Evolutionary conservation across 2,113 vertebrate genomes (phyloP), one percentile per base, ranked within the genome.

Genomic region (Antechinus flavipes): DNA sequence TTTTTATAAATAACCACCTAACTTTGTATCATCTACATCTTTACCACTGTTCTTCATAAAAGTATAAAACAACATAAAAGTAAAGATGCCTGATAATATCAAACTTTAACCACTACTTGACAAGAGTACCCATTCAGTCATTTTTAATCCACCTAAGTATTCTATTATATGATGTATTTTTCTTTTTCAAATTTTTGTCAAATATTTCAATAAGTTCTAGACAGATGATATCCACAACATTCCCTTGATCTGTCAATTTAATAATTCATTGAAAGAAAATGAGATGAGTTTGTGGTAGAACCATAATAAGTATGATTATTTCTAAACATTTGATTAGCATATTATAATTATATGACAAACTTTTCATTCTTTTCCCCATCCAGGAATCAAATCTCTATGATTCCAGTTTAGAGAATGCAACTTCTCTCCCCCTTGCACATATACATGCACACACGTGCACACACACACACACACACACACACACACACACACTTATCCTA

Each of bases 351-450:
- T 76, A n/a, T n/a, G 68, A 8, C 0, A n/a, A 76, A n/a, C 91
- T 89, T 90, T 90, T 94, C 93, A 84, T 92, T 84, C 26, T 95
- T 58, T 96, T 92, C 89, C 94, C 97, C 93, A 97, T 93, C 61
- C 30, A 68, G 61, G 35, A 84, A 42, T 84, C 35, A 84, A 84
- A 84, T 42, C 4, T 84, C 6, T 22, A 1, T 68, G 12, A 35
- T 68, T n/a, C 30, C 27, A 68, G 61, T 35, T 68, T 35, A 68
- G 14, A 68, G 30, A 84, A 6, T 42, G 35, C 68, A 42, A 22
- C 35, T 84, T 84, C 12, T 3, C 30, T 76, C 35, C 16, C 35
- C 68, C 16, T 19, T 11, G 19, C 35, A 76, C 4, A n/a, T 12
- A 76, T 3, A n/a, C 14, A 76, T 12, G 19, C 14, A 76, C 35